These are phyloP conservation scores for Anguilla obscura DNA, from an alignment of 2,797 vertebrate genomes.

Conservation along the genomic window DNA sequence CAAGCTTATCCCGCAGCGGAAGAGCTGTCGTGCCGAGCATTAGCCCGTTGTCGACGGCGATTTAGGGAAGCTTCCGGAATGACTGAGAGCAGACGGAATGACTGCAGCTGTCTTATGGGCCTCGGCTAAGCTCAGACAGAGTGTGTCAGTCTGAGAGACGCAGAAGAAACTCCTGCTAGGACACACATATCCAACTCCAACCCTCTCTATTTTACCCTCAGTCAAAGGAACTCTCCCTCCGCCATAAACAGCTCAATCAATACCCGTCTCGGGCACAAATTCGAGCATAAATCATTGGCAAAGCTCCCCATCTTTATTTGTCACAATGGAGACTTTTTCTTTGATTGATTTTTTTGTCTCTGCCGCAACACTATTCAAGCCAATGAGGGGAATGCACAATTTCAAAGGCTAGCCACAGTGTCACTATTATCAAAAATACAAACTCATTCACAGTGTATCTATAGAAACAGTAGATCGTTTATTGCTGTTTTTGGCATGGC, in stretches of 20 bases:
- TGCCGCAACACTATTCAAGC: not conserved
- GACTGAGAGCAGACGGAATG: conserved; percentile 44
- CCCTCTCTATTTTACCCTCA: not conserved
- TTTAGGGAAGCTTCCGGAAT: conserved; percentile 33
- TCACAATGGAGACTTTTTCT: not conserved
- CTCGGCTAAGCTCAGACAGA: conserved; percentile 35
- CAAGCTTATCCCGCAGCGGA: not conserved
- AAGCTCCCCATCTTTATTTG: conserved; percentile 42
- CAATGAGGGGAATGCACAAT: not conserved
- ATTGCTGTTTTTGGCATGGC: not conserved
- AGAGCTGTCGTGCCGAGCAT: not conserved
- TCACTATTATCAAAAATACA: not conserved
- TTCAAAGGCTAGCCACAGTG: not conserved
- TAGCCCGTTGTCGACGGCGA: conserved; percentile 18
- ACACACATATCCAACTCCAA: not conserved
- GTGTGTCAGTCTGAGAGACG: conserved; percentile 6
- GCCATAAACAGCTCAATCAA: conserved; percentile 36
- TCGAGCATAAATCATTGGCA: conserved; percentile 41
- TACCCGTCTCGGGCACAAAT: conserved; percentile 30
- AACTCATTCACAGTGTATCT: not conserved
- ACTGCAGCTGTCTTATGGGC: conserved; percentile 28
- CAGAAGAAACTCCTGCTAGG: conserved; percentile 34
- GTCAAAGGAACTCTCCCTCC: not conserved
- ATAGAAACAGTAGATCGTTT: not conserved
- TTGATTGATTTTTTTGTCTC: conserved; percentile 16